Conservation (phyloP, 2,888 invertebrate species). For the Minunthozetes semirufus region DNA sequence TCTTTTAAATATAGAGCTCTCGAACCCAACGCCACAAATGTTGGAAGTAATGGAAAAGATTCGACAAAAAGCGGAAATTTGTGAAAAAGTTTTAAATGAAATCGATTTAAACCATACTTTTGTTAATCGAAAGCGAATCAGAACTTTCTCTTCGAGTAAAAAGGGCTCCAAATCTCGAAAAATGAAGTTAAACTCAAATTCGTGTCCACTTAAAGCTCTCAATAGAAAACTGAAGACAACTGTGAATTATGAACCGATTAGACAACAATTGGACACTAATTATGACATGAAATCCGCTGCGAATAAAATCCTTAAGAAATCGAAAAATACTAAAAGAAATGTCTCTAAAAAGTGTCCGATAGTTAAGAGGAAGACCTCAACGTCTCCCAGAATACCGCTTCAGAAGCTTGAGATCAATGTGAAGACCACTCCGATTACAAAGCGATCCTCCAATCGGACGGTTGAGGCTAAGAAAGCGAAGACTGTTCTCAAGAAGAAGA, state of each 20-base stretch:
- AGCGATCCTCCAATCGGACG: neutral
- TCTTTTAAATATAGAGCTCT: neutral
- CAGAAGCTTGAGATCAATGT: slow-evolving; percentile 8
- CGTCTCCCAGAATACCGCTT: slow-evolving; percentile 8
- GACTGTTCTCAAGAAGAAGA: neutral
- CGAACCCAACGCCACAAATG: slow-evolving; percentile 24
- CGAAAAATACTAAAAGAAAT: too few relatives aligned
- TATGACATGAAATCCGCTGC: neutral
- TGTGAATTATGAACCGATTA: neutral
- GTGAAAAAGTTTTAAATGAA: neutral
- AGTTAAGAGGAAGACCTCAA: neutral
- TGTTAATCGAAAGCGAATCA: neutral
- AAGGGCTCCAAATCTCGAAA: neutral
- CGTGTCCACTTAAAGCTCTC: too few relatives aligned
- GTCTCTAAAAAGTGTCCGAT: slow-evolving; percentile 1
- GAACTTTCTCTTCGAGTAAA: slow-evolving; percentile 3
- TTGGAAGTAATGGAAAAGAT: slow-evolving; percentile 21
- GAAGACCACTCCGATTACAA: neutral
- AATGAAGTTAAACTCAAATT: neutral
- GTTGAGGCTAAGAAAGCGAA: neutral
- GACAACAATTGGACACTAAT: neutral
- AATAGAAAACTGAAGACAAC: neutral
- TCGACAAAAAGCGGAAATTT: slow-evolving; percentile 5
- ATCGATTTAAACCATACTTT: neutral
- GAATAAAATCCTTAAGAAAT: neutral